phyloP scores from a whole-genome alignment of 2,888 invertebrate species.

The Eupelmus urozonus region DNA sequence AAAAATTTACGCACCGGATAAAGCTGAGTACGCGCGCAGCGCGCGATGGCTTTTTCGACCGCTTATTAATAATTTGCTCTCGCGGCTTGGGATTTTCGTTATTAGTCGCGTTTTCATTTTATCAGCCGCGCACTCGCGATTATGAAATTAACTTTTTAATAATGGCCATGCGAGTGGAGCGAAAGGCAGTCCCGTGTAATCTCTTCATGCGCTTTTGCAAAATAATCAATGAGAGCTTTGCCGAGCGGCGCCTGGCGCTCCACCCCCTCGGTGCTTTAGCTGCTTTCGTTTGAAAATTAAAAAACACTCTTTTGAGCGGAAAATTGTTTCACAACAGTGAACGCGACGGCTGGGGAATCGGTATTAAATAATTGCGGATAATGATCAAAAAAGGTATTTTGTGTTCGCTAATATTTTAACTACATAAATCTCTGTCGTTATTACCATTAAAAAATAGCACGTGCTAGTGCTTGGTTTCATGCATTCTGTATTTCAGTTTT shows the following conservation, averaged over 20 bases:
- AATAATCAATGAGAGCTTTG: not conserved
- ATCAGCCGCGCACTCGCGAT: not conserved
- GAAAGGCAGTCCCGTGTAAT: not conserved
- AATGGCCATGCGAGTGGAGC: not conserved
- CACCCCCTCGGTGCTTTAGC: no score
- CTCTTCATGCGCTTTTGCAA: conserved; percentile 13
- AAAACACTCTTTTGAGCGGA: not conserved
- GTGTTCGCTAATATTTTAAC: no score
- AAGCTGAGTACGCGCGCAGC: conserved; percentile 8
- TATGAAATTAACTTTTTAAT: conserved; percentile 44
- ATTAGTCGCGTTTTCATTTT: conserved; percentile 35
- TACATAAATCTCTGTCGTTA: no score
- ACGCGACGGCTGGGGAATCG: no score
- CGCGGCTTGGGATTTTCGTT: conserved; percentile 18
- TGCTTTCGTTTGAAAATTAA: not conserved
- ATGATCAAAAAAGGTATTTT: no score
- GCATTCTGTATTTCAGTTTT: no score
- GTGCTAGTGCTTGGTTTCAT: no score
- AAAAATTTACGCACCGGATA: conserved; percentile 36
- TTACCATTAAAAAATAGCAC: no score
- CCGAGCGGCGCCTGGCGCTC: no score
- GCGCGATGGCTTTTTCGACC: conserved; percentile 16
- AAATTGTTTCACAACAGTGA: not conserved
- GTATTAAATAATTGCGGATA: not conserved
- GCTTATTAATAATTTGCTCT: conserved; percentile 42